These are phyloP conservation scores for Limnephilus marmoratus DNA, from an alignment of 2,888 invertebrate species.

Conservation along the genomic window DNA sequence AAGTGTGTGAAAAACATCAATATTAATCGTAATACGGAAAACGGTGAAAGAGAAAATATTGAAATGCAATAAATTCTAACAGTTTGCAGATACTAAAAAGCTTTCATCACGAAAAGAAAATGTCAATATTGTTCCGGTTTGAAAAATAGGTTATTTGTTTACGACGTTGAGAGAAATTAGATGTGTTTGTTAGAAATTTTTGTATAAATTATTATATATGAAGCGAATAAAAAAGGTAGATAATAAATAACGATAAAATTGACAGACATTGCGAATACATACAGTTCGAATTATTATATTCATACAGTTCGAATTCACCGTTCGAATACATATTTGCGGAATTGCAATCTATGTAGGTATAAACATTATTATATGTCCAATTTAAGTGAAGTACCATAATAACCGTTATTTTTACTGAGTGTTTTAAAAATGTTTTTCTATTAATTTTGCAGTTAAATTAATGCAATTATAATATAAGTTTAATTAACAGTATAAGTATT, in stretches of 20 bases:
- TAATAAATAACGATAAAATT: neutral
- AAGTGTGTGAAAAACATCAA: slow-evolving; percentile 11
- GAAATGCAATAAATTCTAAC: neutral
- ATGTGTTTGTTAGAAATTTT: neutral
- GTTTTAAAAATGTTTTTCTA: neutral
- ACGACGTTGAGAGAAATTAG: neutral
- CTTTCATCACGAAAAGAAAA: neutral
- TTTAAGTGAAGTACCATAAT: neutral
- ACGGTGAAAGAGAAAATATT: neutral
- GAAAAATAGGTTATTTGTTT: neutral
- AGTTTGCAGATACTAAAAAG: neutral
- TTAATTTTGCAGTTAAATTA: too few relatives aligned
- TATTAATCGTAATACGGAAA: neutral
- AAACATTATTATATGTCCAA: neutral
- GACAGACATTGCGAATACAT: neutral
- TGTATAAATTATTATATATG: neutral
- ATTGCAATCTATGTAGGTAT: neutral
- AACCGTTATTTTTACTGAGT: neutral
- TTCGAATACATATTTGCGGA: neutral
- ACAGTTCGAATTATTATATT: too few relatives aligned
- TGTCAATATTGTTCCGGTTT: neutral
- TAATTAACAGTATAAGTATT: too few relatives aligned
- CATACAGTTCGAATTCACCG: too few relatives aligned
- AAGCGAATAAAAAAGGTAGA: neutral
- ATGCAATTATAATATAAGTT: too few relatives aligned